Percentiles rank a stretch among this genome's conserved stretches.
Evolutionary conservation across 1,140 invertebrate species (phyloP).

Genomic region (Aporrectodea caliginosa): DNA sequence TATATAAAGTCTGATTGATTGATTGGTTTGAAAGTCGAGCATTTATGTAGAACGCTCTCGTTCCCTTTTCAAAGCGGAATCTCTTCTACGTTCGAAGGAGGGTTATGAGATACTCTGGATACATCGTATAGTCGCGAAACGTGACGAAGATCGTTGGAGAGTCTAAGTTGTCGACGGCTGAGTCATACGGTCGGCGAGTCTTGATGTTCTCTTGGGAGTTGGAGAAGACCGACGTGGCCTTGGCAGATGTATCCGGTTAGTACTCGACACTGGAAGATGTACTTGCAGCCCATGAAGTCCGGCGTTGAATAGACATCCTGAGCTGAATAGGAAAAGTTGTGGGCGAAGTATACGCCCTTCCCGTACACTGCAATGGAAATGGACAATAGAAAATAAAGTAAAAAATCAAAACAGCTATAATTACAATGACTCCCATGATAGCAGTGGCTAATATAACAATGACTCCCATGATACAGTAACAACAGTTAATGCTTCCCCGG

Average conservation of each 20-base stretch:
- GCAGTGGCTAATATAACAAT: too few relatives aligned
- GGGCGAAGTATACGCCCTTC: neutral
- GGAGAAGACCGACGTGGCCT: neutral
- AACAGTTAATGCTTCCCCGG: too few relatives aligned
- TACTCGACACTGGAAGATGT: neutral
- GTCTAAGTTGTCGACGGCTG: neutral
- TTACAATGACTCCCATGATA: too few relatives aligned
- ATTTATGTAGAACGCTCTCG: too few relatives aligned
- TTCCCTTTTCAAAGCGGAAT: too few relatives aligned
- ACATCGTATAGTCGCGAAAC: neutral
- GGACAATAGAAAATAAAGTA: too few relatives aligned
- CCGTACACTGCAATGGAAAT: neutral
- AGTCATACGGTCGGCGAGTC: neutral
- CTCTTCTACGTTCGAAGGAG: too few relatives aligned
- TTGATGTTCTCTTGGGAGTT: too few relatives aligned
- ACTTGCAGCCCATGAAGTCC: neutral
- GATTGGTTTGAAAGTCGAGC: too few relatives aligned
- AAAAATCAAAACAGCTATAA: too few relatives aligned
- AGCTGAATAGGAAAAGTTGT: neutral
- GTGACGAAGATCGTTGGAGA: neutral
- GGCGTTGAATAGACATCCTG: neutral
- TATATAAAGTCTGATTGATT: too few relatives aligned
- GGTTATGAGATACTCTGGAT: neutral
- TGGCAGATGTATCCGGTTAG: neutral
- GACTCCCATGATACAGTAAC: too few relatives aligned